phyloP scores from a whole-genome alignment of 2,113 vertebrate species.

The Carassius carassius region DNA sequence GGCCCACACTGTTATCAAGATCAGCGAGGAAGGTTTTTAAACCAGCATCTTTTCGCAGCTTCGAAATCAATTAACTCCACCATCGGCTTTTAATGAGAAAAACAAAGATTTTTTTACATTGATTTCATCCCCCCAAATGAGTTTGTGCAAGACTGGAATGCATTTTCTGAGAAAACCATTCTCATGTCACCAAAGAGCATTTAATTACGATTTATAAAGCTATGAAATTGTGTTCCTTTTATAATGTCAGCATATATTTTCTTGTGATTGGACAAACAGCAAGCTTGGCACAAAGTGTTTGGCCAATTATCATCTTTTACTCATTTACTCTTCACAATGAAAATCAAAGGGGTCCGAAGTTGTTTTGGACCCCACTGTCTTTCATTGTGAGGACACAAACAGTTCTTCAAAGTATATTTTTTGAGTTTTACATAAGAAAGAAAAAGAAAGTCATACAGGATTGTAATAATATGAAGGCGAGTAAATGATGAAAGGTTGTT shows the following conservation, averaged over 20 bases:
- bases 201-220: conserved; percentile 16
- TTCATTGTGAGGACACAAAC: neutral
- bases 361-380: neutral
- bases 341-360: neutral
- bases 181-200: neutral
- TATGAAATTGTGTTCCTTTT: neutral
- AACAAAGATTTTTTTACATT: conserved; percentile 54
- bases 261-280: conserved; percentile 1
- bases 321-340: neutral
- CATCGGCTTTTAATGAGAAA: conserved; percentile 56
- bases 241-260: conserved; percentile 3
- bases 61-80: conserved; percentile 54
- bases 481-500: neutral
- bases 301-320: neutral
- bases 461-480: neutral
- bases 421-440: neutral
- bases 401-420: neutral
- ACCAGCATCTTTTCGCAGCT: conserved; percentile 39
- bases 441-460: too few species aligned
- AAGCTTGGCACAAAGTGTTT: neutral
- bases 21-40: conserved; percentile 48
- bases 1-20: conserved; percentile 55
- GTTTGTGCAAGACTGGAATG: neutral
- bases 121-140: conserved; percentile 40
- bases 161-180: neutral